Evolutionary conservation across 1,140 invertebrate species (phyloP).

Genomic region (Nylanderia fulva): DNA sequence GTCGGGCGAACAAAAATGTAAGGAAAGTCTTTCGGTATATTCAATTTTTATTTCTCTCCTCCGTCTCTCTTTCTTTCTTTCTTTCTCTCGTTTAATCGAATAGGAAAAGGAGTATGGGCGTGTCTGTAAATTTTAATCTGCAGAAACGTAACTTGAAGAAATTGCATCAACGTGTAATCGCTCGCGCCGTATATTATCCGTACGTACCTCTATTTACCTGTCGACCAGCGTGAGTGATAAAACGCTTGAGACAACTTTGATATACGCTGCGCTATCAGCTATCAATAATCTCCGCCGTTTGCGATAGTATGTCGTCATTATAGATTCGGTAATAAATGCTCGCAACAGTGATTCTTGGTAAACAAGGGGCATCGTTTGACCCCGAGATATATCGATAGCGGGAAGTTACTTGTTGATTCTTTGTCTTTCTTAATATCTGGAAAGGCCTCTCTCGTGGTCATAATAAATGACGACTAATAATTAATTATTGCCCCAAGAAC

Average conservation of each 20-base stretch:
- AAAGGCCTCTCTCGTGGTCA: neutral
- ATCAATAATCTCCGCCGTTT: constrained; percentile 61
- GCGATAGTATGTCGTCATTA: constrained; percentile 47
- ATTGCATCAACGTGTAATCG: constrained; percentile 28
- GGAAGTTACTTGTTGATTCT: constrained; percentile 52
- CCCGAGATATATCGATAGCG: constrained; percentile 44
- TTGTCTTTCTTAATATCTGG: constrained; percentile 45
- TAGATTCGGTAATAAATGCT: constrained; percentile 56
- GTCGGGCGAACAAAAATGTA: constrained; percentile 9
- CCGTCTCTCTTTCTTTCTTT: too few species aligned
- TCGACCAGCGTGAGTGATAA: constrained; percentile 53
- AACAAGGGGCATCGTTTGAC: constrained; percentile 42
- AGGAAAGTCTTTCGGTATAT: neutral
- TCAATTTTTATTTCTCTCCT: constrained; percentile 7
- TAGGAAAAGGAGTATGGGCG: neutral
- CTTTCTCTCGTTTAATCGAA: constrained; percentile 1
- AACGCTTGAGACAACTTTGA: constrained; percentile 51
- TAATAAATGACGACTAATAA: constrained; percentile 48
- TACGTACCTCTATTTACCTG: constrained; percentile 48
- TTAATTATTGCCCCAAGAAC: constrained; percentile 47
- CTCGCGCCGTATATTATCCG: constrained; percentile 30
- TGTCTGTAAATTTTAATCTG: constrained; percentile 26
- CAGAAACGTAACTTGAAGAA: constrained; percentile 3
- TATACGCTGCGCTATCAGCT: constrained; percentile 59
- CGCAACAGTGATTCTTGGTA: constrained; percentile 45